Base-by-base conservation (phyloP, 2,888 invertebrate species). In the Caenorhabditis sp. region DNA sequence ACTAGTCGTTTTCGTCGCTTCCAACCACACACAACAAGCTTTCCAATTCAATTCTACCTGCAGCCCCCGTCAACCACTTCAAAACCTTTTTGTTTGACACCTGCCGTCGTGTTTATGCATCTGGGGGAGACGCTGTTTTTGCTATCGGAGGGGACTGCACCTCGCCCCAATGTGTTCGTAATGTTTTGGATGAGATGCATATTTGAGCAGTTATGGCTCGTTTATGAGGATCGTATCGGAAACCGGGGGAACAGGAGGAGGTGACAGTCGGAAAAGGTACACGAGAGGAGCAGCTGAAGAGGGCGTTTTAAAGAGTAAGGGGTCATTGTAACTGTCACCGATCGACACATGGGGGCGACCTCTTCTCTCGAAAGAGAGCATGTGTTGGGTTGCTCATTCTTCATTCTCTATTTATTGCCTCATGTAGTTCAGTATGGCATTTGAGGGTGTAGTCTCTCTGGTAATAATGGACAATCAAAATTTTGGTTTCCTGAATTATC, bases 21-120 rank as follows among this genome's bases (percentile, higher is more conserved):
- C 24, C 12, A 7, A 35, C 14, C 35, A 47, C 6, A 64, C 66
- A 49, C 49, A 49, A 49, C 72, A 59, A 72, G 59, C 72, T 22
- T 41, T 51, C 69, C 72, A 72, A 72, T 72, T 72, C 59, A 72
- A 72, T 72, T 72, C 59, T 72, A 72, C 72, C 72, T 68, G 68
- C 68, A 47, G 35, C 38, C 66, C 68, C 68, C 54, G 68, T 68
- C 68, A 68, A 68, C 68, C 68, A 68, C 68, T 68, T 68, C 68
- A 68, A 68, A 68, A 68, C 68, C 68, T 68, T 68, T 68, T 68
- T 68, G 68, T 68, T 68, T 68, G 68, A 68, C 68, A 68, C 68
- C 68, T 68, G 68, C 68, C 51, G 66, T 66, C 68, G 68, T 68
- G 68, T 68, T 68, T 68, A 68, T 68, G 68, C 68, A 68, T 68